Percentiles rank a stretch among this genome's conserved stretches.
phyloP scores from a whole-genome alignment of 2,888 invertebrate genomes.

The Platynereis dumerilii region DNA sequence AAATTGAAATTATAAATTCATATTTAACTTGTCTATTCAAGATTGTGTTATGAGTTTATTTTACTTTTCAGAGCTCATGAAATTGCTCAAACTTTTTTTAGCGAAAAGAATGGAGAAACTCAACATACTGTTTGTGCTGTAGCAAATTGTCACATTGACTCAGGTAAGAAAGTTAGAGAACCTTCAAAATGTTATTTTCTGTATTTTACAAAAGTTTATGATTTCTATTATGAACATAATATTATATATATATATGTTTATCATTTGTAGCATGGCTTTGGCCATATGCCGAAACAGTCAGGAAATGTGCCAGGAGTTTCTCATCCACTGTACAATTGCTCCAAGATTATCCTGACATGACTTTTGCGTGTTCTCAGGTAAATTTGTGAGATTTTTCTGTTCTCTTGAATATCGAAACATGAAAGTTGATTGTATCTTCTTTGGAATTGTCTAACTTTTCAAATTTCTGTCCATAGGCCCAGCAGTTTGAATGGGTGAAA shows the following conservation, averaged over 20 bases:
- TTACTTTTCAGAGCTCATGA: constrained; percentile 55
- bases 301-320: constrained; percentile 67
- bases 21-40: too few relatives aligned
- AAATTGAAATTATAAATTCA: too few relatives aligned
- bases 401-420: not conserved
- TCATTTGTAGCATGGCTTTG: constrained; percentile 66
- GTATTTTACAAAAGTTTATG: not conserved
- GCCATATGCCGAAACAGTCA: constrained; percentile 66
- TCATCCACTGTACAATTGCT: constrained; percentile 64
- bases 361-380: constrained; percentile 66
- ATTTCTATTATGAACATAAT: not conserved
- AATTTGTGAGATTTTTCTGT: too few relatives aligned
- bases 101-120: constrained; percentile 62
- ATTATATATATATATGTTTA: too few relatives aligned
- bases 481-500: constrained; percentile 67
- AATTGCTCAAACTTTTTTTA: constrained; percentile 62
- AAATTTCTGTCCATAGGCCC: constrained; percentile 60
- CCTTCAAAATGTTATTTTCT: not conserved
- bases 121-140: constrained; percentile 64
- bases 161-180: constrained; percentile 33
- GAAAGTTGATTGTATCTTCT: not conserved
- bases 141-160: constrained; percentile 67
- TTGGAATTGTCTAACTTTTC: not conserved
- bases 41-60: too few relatives aligned
- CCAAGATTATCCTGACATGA: constrained; percentile 64